These are phyloP conservation scores for Bujurquina vittata DNA, from an alignment of 2,113 vertebrate genomes.

Conservation along the genomic window DNA sequence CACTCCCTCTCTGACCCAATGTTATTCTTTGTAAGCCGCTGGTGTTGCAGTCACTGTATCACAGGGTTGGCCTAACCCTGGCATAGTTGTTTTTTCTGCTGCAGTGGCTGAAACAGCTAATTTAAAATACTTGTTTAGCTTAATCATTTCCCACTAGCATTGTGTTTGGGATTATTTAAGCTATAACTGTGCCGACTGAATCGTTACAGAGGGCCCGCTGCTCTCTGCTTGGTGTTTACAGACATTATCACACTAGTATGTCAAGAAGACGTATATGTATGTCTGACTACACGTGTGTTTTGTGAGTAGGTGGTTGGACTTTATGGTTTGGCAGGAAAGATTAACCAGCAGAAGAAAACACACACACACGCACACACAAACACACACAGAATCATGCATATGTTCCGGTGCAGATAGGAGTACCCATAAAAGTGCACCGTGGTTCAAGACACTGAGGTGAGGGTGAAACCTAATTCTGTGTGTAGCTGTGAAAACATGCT, in stretches of 20 bases:
- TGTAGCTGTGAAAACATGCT: constrained; percentile 62
- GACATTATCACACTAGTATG: constrained; percentile 1
- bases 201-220: constrained; percentile 1
- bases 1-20: constrained; percentile 64
- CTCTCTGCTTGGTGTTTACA: constrained; percentile 33
- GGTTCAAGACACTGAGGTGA: constrained; percentile 34
- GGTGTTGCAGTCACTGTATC: constrained; percentile 62
- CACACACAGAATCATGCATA: not conserved
- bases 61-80: constrained; percentile 43
- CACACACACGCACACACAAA: not conserved
- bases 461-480: constrained; percentile 40
- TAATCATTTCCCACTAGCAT: constrained; percentile 58
- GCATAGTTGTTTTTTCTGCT: constrained; percentile 54
- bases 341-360: constrained; percentile 24
- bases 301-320: constrained; percentile 12
- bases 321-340: constrained; percentile 38
- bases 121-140: constrained; percentile 51
- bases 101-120: constrained; percentile 38
- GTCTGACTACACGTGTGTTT: constrained; percentile 1
- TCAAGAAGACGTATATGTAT: constrained; percentile 7
- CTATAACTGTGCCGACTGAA: not conserved
- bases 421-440: not conserved
- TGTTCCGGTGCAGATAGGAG: not conserved
- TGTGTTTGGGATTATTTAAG: constrained; percentile 28
- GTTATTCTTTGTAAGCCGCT: constrained; percentile 73